Percentiles rank a stretch among this genome's conserved stretches.
These are phyloP conservation scores for Lapara coniferarum DNA, from an alignment of 2,888 invertebrate genomes.

Conservation along the genomic window DNA sequence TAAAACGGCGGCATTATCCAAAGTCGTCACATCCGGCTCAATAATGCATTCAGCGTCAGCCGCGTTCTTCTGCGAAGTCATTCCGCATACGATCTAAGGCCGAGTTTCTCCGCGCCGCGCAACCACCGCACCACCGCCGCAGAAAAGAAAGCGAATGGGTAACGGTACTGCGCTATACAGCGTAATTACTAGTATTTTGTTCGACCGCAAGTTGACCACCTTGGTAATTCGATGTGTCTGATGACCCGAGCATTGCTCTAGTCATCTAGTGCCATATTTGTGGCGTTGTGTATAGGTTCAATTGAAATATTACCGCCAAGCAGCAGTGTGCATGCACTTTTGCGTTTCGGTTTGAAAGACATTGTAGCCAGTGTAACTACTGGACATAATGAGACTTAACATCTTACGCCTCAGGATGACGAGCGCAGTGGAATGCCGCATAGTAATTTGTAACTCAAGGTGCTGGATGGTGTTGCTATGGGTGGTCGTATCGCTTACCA, in stretches of 20 bases:
- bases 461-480: too few relatives aligned
- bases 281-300: too few relatives aligned
- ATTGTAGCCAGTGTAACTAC: too few relatives aligned
- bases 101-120: conserved; percentile 54
- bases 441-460: too few relatives aligned
- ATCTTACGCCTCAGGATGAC: too few relatives aligned
- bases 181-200: conserved; percentile 52
- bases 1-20: background rate
- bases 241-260: background rate
- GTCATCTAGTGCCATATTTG: background rate
- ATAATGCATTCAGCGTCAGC: conserved; percentile 29
- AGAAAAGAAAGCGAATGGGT: conserved; percentile 75
- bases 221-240: background rate
- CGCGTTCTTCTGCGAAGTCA: conserved; percentile 48
- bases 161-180: conserved; percentile 65
- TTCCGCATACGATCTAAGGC: conserved; percentile 47
- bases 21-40: conserved; percentile 1
- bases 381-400: too few relatives aligned
- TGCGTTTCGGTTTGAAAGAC: too few relatives aligned
- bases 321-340: too few relatives aligned
- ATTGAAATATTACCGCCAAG: too few relatives aligned
- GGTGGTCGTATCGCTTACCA: too few relatives aligned
- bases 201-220: conserved; percentile 37
- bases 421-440: too few relatives aligned
- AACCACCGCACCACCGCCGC: conserved; percentile 40